These are phyloP conservation scores for Toxostoma redivivum DNA, from an alignment of 2,113 vertebrate species.

Conservation along the genomic window DNA sequence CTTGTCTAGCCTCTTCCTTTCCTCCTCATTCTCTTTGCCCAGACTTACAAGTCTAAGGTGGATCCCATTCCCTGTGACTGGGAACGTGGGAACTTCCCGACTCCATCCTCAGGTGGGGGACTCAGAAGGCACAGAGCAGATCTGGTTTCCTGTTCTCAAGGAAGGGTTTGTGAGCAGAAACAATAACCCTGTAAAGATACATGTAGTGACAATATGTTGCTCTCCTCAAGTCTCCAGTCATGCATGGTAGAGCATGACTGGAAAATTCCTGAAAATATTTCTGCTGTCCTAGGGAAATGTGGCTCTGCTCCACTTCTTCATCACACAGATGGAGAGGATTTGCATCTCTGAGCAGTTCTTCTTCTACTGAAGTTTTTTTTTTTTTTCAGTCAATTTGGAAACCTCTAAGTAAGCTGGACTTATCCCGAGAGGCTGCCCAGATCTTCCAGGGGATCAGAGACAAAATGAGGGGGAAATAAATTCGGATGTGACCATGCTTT, in stretches of 20 bases:
- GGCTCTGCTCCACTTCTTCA: background rate
- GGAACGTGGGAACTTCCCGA: background rate
- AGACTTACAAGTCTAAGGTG: background rate
- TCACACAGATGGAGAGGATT: background rate
- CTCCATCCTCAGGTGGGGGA: background rate
- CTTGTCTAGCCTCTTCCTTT: background rate
- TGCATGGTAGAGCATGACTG: background rate
- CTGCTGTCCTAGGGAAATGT: background rate
- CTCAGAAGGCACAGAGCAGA: background rate
- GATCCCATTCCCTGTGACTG: background rate
- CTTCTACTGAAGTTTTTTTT: background rate
- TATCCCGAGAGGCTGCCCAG: accelerated
- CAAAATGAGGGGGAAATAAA: background rate
- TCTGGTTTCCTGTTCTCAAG: background rate
- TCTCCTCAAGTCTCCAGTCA: background rate
- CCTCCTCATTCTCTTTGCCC: background rate
- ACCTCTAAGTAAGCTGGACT: background rate
- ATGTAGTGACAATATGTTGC: accelerated
- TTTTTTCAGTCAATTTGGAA: background rate
- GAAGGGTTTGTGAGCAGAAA: background rate
- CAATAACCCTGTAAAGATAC: background rate
- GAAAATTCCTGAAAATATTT: background rate
- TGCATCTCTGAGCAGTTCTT: background rate
- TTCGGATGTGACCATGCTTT: accelerated
- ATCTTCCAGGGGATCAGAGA: background rate